A percentile compares a stretch with the other conserved stretches of the same genome.
phyloP scores from a whole-genome alignment of 2,888 invertebrate genomes.

The Dorcus hopei region DNA sequence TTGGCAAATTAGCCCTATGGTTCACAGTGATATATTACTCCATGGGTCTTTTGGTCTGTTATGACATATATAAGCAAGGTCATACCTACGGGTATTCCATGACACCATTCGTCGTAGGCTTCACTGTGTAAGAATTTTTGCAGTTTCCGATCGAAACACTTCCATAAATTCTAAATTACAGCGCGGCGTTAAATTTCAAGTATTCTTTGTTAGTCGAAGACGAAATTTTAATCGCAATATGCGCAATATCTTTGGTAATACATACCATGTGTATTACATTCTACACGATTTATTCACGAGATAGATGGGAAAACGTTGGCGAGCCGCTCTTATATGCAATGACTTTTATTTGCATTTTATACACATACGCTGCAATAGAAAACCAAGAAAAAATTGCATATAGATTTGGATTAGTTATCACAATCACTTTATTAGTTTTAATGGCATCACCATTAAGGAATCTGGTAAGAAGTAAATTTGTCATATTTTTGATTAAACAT shows the following conservation, averaged over 20 bases:
- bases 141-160: too few species aligned
- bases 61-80: slow-evolving; percentile 1
- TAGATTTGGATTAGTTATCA: slow-evolving; percentile 6
- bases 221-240: neutral
- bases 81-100: neutral
- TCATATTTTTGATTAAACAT: too few species aligned
- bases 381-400: slow-evolving; percentile 1
- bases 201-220: slow-evolving; percentile 1
- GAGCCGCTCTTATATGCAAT: neutral
- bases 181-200: slow-evolving; percentile 3
- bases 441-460: slow-evolving; percentile 6
- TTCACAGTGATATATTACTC: neutral
- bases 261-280: neutral
- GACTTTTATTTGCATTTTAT: neutral
- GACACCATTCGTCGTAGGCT: neutral
- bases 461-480: neutral
- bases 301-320: neutral
- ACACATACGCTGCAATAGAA: slow-evolving; percentile 2
- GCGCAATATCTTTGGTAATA: neutral
- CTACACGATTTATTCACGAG: neutral
- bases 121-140: neutral
- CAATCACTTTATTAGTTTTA: neutral
- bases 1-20: neutral
- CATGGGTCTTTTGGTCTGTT: slow-evolving; percentile 3
- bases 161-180: neutral